Evolutionary conservation across 2,888 invertebrate species (phyloP).

Genomic region (Trichogramma evanescens): DNA sequence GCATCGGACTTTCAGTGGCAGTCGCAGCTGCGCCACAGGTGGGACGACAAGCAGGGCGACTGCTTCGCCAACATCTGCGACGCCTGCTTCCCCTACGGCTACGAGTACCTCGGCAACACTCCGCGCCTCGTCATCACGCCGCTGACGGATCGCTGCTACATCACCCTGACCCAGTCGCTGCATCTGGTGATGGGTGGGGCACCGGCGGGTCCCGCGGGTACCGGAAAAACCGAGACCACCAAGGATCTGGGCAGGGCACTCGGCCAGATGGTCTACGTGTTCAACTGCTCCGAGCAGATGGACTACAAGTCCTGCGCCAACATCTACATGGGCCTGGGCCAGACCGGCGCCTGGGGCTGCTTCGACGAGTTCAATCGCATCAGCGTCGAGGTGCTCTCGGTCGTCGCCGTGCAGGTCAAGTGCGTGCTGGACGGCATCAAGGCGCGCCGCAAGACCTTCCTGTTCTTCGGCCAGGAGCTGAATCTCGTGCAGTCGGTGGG

Average conservation of each 20-base stretch:
- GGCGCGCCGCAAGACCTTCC: constrained; percentile 69
- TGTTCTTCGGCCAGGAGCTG: constrained; percentile 79
- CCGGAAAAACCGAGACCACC: constrained; percentile 94
- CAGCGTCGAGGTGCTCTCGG: constrained; percentile 89
- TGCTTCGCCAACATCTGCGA: constrained; percentile 94
- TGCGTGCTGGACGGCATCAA: constrained; percentile 81
- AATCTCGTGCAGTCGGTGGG: constrained; percentile 70
- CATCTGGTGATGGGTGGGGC: constrained; percentile 96
- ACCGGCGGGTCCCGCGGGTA: constrained; percentile 91
- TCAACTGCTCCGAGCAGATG: constrained; percentile 96
- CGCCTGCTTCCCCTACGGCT: constrained; percentile 83
- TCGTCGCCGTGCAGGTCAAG: constrained; percentile 91
- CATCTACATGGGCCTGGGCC: constrained; percentile 91
- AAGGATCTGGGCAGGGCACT: constrained; percentile 90
- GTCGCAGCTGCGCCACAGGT: constrained; percentile 78
- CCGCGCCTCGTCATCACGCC: constrained; percentile 91
- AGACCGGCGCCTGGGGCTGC: constrained; percentile 95
- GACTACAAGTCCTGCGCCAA: constrained; percentile 92
- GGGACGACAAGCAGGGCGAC: constrained; percentile 73
- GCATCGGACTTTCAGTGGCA: constrained; percentile 84
- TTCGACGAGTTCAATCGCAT: constrained; percentile 96
- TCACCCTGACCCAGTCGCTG: constrained; percentile 85
- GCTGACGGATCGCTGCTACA: constrained; percentile 90
- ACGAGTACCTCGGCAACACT: constrained; percentile 92
- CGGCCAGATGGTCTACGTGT: constrained; percentile 96